Percentiles rank a stretch among this genome's conserved stretches.
Conservation (phyloP, 2,888 invertebrate species). For the Trissolcus brochymenae region DNA sequence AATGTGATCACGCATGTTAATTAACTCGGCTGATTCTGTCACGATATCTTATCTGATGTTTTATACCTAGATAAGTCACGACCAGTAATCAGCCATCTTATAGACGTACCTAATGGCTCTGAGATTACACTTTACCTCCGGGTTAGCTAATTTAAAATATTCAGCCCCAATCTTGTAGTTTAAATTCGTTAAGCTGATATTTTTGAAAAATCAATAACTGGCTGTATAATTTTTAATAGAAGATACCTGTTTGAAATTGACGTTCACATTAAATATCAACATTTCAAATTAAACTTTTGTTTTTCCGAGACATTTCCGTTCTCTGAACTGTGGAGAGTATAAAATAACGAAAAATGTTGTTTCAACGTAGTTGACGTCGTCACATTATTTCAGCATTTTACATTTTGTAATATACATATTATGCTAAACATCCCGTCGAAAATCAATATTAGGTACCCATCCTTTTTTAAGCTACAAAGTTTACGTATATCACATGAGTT, state of each 20-base stretch:
- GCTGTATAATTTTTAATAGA: no score
- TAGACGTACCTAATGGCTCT: conserved; percentile 19
- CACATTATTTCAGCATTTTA: no score
- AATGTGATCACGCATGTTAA: conserved; percentile 52
- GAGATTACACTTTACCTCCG: conserved; percentile 21
- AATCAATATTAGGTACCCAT: conserved; percentile 32
- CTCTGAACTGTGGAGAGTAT: no score
- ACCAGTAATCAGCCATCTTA: conserved; percentile 33
- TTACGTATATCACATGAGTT: conserved; percentile 30
- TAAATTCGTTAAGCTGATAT: no score
- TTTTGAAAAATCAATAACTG: no score
- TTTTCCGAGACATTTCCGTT: no score
- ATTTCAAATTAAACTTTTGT: no score
- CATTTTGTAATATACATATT: conserved; percentile 1
- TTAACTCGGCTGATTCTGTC: conserved; percentile 41
- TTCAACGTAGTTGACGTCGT: not conserved
- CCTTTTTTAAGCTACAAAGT: conserved; percentile 28
- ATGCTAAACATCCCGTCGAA: conserved; percentile 2
- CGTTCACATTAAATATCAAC: no score
- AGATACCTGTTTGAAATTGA: no score
- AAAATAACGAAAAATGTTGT: not conserved
- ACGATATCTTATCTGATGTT: conserved; percentile 47
- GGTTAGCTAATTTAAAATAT: no score
- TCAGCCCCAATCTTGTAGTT: no score
- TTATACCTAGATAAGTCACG: conserved; percentile 44